Conservation (phyloP, 2,888 invertebrate species). For the Tenthredo distinguenda region DNA sequence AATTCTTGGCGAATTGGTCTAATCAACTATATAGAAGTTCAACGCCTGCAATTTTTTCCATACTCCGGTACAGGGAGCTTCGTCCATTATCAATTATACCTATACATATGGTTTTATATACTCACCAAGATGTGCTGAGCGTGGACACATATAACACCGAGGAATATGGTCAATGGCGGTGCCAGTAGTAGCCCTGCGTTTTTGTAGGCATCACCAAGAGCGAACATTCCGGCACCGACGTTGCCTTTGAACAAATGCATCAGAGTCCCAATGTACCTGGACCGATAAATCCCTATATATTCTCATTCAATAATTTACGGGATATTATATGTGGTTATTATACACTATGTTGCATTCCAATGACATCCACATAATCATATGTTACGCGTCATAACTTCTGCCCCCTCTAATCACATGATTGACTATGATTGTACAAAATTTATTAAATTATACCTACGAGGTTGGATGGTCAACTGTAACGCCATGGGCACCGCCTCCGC, state of each 20-base stretch:
- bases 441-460: slow-evolving; percentile 80
- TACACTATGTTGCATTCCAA: background rate
- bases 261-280: slow-evolving; percentile 91
- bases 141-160: slow-evolving; percentile 93
- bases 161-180: slow-evolving; percentile 86
- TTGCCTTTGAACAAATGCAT: slow-evolving; percentile 97
- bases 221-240: slow-evolving; percentile 96
- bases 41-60: background rate
- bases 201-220: slow-evolving; percentile 96
- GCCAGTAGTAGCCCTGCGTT: slow-evolving; percentile 94
- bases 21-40: background rate
- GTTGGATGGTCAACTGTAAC: slow-evolving; percentile 83
- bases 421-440: background rate
- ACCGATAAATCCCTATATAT: slow-evolving; percentile 59
- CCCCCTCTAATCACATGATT: background rate
- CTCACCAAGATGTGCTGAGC: slow-evolving; percentile 94
- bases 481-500: slow-evolving; percentile 76
- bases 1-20: background rate
- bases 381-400: background rate
- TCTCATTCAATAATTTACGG: background rate
- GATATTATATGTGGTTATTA: background rate
- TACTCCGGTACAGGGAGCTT: background rate
- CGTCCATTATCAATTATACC: slow-evolving; percentile 58
- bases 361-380: background rate
- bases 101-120: slow-evolving; percentile 58